Conservation (phyloP, 2,113 vertebrate species). For the Oenanthe oenanthe region DNA sequence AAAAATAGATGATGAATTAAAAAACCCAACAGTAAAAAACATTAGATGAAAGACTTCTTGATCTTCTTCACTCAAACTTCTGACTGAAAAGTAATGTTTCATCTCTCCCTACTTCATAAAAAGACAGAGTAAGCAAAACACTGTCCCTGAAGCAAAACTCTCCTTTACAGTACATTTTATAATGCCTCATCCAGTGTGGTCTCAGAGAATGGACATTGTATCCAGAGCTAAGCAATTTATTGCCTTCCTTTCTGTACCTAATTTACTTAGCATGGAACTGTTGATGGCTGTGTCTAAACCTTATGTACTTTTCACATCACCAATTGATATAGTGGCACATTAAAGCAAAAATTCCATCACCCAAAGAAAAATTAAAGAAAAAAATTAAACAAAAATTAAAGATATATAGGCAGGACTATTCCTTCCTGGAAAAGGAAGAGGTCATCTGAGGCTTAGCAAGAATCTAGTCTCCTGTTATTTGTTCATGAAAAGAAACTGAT, state of each 20-base stretch:
- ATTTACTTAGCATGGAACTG: not conserved
- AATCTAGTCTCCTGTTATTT: not conserved
- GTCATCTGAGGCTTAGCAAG: not conserved
- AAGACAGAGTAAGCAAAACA: conserved; percentile 28
- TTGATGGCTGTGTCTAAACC: not conserved
- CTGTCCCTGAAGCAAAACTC: not conserved
- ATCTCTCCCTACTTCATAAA: conserved; percentile 23
- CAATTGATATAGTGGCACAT: not conserved
- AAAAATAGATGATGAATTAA: conserved; percentile 16
- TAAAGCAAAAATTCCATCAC: not conserved
- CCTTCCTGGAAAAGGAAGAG: not conserved
- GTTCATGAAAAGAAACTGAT: not conserved
- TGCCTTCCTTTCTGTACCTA: not conserved
- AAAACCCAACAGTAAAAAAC: conserved; percentile 8
- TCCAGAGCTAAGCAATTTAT: not conserved
- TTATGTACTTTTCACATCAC: not conserved
- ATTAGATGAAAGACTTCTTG: conserved; percentile 50
- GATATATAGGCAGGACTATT: not conserved
- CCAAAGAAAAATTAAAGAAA: not conserved
- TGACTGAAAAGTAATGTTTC: conserved; percentile 1
- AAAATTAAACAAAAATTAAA: not conserved
- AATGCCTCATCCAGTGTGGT: not conserved
- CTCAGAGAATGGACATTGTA: not conserved
- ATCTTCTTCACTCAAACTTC: conserved; percentile 30
- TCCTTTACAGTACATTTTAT: not conserved